Evolutionary conservation across 1,140 invertebrate species (phyloP).

Genomic region (Eumeta japonica): DNA sequence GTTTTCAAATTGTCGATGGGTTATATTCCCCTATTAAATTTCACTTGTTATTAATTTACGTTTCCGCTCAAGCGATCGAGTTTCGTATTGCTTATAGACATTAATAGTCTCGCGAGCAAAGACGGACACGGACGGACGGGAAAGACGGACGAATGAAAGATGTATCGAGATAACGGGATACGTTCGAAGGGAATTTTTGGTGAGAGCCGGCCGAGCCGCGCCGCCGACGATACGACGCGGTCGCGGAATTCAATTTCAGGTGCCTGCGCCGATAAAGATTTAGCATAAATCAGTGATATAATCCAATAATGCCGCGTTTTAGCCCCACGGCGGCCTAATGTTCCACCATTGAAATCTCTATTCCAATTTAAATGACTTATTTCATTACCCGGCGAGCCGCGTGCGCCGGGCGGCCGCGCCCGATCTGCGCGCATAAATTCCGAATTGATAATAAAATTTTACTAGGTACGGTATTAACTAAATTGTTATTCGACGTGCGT

Average conservation of each 20-base stretch:
- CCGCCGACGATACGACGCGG: constrained; percentile 22
- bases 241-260: constrained; percentile 49
- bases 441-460: constrained; percentile 49
- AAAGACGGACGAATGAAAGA: constrained; percentile 21
- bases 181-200: too few relatives aligned
- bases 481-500: constrained; percentile 20
- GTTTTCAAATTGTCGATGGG: too few relatives aligned
- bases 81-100: too few relatives aligned
- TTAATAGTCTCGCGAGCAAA: too few relatives aligned
- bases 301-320: constrained; percentile 51
- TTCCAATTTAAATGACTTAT: constrained; percentile 56
- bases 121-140: too few relatives aligned
- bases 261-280: constrained; percentile 51
- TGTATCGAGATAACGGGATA: too few relatives aligned
- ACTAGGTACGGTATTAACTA: constrained; percentile 23
- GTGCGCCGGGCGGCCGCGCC: constrained; percentile 22
- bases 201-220: too few relatives aligned
- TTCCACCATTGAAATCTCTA: constrained; percentile 51
- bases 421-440: constrained; percentile 40
- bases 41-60: too few relatives aligned
- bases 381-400: constrained; percentile 37
- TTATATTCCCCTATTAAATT: too few relatives aligned
- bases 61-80: too few relatives aligned
- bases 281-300: constrained; percentile 55
- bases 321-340: constrained; percentile 39